Evolutionary conservation across 2,113 vertebrate species (phyloP).

Genomic region (Vidua chalybeata): DNA sequence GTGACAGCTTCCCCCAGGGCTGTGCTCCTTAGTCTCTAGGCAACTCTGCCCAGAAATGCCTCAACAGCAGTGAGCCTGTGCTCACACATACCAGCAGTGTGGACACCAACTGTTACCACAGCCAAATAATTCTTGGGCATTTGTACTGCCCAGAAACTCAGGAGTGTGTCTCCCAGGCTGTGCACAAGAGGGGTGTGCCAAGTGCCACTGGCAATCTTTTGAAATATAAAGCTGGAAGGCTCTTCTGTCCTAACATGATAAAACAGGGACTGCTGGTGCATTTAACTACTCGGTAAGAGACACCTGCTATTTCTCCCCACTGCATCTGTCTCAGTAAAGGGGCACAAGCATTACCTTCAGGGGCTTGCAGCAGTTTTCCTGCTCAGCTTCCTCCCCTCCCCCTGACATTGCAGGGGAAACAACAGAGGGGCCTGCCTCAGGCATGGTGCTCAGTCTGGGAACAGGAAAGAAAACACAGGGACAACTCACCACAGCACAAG

Average conservation of each 20-base stretch:
- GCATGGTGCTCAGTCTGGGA: not conserved
- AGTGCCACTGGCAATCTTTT: not conserved
- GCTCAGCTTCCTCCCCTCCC: not conserved
- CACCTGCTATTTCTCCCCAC: slow-evolving; percentile 29
- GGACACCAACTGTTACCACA: not conserved
- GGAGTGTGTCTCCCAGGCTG: not conserved
- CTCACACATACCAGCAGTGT: not conserved
- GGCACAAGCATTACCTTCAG: not conserved
- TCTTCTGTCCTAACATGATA: not conserved
- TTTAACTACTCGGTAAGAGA: not conserved
- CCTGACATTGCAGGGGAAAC: not conserved
- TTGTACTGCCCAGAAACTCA: not conserved
- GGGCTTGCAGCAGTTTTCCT: not conserved
- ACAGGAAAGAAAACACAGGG: not conserved
- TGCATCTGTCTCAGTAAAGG: not conserved
- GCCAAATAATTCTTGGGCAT: not conserved
- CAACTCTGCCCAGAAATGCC: not conserved
- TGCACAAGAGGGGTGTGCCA: not conserved
- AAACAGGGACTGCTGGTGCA: not conserved
- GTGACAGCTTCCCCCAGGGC: not conserved
- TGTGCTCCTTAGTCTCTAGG: not conserved
- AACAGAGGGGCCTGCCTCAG: not conserved
- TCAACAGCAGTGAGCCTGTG: not conserved
- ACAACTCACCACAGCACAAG: not conserved
- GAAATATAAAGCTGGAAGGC: not conserved